Conservation (phyloP, 2,113 vertebrate species). For the Varanus salvator region DNA sequence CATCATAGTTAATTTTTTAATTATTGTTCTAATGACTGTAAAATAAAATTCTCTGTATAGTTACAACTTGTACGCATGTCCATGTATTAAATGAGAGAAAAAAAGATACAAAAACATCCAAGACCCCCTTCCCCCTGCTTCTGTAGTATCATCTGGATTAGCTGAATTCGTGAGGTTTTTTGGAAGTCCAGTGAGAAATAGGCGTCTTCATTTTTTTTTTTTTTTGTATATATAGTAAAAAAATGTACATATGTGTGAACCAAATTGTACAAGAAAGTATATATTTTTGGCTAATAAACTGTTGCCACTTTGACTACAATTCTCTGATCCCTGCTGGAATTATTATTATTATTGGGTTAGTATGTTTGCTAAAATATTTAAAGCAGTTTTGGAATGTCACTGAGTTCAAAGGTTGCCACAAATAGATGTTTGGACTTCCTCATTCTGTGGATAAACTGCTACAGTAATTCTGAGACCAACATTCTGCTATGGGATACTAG, state of each 20-base stretch:
- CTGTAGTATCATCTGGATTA: conserved; percentile 90
- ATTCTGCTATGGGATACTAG: background rate
- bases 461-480: too few species aligned
- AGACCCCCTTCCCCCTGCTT: conserved; percentile 71
- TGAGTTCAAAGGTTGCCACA: background rate
- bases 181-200: conserved; percentile 90
- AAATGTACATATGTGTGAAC: conserved; percentile 99
- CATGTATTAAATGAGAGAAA: conserved; percentile 84
- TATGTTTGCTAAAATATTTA: background rate
- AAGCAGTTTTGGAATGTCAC: background rate
- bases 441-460: background rate
- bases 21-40: conserved; percentile 85
- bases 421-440: background rate
- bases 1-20: conserved; percentile 82
- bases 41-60: conserved; percentile 90
- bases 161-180: conserved; percentile 84
- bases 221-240: conserved; percentile 96
- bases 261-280: conserved; percentile 99
- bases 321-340: background rate
- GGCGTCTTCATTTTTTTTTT: conserved; percentile 85
- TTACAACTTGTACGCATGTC: conserved; percentile 96
- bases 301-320: conserved; percentile 91
- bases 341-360: background rate
- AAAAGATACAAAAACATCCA: conserved; percentile 17
- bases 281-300: conserved; percentile 99